Evolutionary conservation across 2,797 vertebrate species (phyloP).

Genomic region (Pempheris klunzingeri): DNA sequence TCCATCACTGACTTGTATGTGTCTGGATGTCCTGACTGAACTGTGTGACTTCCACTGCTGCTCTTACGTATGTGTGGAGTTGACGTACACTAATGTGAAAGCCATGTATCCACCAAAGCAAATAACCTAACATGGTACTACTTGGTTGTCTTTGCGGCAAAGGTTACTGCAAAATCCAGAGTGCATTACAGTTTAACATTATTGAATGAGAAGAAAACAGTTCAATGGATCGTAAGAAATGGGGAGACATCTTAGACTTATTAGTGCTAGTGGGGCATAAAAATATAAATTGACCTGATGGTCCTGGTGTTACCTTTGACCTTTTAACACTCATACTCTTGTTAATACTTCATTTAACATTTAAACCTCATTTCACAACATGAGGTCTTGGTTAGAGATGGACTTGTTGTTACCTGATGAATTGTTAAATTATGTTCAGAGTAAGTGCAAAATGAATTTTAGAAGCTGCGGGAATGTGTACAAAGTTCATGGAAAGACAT

Average conservation of each 20-base stretch:
- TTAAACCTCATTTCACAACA: too few species aligned
- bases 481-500: background rate
- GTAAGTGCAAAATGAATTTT: too few species aligned
- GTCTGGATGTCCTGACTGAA: slow-evolving; percentile 13
- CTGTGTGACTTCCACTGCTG: background rate
- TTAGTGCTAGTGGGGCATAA: background rate
- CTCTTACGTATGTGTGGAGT: background rate
- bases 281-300: background rate
- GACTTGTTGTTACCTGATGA: too few species aligned
- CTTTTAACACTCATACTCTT: too few species aligned
- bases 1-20: slow-evolving; percentile 6
- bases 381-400: too few species aligned
- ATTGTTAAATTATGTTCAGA: too few species aligned
- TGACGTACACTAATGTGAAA: slow-evolving; percentile 37
- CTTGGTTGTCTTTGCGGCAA: slow-evolving; percentile 1
- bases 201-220: background rate
- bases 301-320: background rate
- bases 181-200: background rate
- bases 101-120: slow-evolving; percentile 7
- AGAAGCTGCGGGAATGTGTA: background rate
- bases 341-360: too few species aligned
- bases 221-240: background rate
- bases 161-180: background rate
- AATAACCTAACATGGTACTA: background rate
- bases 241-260: background rate